Evolutionary conservation across 2,888 invertebrate species (phyloP), one percentile per base, ranked within the genome.

Genomic region (Conchocele bisecta): DNA sequence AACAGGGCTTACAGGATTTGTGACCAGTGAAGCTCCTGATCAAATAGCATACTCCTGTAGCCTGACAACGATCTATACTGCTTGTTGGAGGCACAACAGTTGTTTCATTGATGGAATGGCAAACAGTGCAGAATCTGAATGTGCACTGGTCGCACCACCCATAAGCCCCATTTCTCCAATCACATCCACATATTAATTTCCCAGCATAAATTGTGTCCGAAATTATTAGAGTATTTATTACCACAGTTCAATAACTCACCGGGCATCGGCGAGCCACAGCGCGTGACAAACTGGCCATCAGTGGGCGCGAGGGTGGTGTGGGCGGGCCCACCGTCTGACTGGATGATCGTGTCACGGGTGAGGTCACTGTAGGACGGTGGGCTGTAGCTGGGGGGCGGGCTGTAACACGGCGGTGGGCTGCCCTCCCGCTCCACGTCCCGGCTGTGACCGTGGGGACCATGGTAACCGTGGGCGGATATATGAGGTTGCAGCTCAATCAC

Each of bases 271-370:
- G 82, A 75, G 3, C 74, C 77, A 54, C 75, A 74, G 24, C 83
- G 67, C 5, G 82, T 61, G 33, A 86, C 67, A 70, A 85, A 80
- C 71, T 81, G 71, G 20, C 74, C 73, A 33, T 84, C 83, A 39
- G 28, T 57, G 0, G 86, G 82, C 5, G 92, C 92, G 48, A 92
- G 83, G 24, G 91, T 91, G 20, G 92, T 92, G 51, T 92, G 91
- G n/a, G 92, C 90, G 57, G 91, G 91, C 15, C 90, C 86, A 17
- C 92, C 89, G 28, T 92, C 89, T 33, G 92, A 90, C 74, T 92
- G 89, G 11, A 93, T 91, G 56, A 93, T 89, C 7, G 93, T 91
- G 79, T 93, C 92, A 57, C 91, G 91, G 60, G 91, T 20, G 89
- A 82, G 70, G 31, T 82, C 75, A 51, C 70, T 77, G 79, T 83